Conservation (phyloP, 2,888 invertebrate genomes). For the Chironomus tentans region DNA sequence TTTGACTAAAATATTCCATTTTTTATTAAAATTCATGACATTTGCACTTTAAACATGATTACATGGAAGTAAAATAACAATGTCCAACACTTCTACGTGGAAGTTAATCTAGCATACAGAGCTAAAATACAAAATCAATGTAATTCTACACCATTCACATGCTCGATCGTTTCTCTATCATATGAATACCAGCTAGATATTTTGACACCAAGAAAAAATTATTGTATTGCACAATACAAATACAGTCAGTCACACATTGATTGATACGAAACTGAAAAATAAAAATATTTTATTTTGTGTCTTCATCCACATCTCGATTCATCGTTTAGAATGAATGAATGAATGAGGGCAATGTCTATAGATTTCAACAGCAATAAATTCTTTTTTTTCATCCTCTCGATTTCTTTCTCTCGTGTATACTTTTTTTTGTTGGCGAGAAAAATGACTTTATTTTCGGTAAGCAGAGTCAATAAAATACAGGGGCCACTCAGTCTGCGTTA, state of each 20-base stretch:
- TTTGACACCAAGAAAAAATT: background rate
- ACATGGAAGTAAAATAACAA: no score
- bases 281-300: slow-evolving; percentile 1
- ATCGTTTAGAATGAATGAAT: background rate
- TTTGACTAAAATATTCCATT: no score
- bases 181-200: no score
- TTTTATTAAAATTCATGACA: no score
- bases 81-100: no score
- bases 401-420: background rate
- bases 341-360: background rate
- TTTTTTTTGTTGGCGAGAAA: no score
- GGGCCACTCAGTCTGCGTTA: slow-evolving; percentile 3
- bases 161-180: no score
- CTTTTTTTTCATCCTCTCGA: no score
- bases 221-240: background rate
- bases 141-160: background rate
- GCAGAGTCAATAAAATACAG: slow-evolving; percentile 17
- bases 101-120: no score
- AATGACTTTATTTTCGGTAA: background rate
- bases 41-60: no score
- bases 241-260: background rate
- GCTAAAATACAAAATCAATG: background rate
- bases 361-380: background rate
- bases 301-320: background rate
- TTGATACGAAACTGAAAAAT: background rate